Evolutionary conservation across 2,888 invertebrate species (phyloP).

Genomic region (Nomada fucata): DNA sequence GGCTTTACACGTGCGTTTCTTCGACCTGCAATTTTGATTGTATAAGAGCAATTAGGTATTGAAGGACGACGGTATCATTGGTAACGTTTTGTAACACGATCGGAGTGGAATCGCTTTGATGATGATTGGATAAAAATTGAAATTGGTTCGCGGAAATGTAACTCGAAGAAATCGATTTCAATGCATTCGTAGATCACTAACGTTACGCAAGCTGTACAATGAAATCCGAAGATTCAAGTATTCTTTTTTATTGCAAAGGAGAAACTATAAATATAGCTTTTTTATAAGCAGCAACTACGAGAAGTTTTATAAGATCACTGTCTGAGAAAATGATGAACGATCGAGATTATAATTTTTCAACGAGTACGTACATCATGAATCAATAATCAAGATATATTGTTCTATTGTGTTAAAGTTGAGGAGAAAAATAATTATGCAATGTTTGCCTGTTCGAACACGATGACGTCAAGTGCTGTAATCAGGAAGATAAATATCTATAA

Average conservation of each 20-base stretch:
- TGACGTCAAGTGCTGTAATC: too few species aligned
- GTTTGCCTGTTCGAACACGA: constrained; percentile 32
- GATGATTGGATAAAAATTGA: not conserved
- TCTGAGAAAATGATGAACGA: too few species aligned
- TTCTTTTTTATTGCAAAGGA: constrained; percentile 2
- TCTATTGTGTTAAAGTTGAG: not conserved
- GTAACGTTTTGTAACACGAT: not conserved
- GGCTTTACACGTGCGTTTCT: not conserved
- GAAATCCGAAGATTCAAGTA: not conserved
- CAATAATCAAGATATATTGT: too few species aligned
- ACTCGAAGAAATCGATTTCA: constrained; percentile 22
- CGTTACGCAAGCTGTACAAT: not conserved
- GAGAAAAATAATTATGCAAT: constrained; percentile 60
- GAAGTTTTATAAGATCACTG: not conserved
- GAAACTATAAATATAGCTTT: too few species aligned
- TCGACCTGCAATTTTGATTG: constrained; percentile 10
- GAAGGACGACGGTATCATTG: not conserved
- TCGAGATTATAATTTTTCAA: too few species aligned
- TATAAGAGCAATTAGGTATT: not conserved
- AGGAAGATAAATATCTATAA: not conserved
- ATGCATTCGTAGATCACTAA: not conserved
- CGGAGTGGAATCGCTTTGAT: not conserved
- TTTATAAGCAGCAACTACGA: not conserved
- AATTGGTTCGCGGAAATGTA: constrained; percentile 18
- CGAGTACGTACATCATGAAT: too few species aligned